Base-by-base conservation (phyloP, 2,888 invertebrate species). In the Drosophila parthenogenetica region DNA sequence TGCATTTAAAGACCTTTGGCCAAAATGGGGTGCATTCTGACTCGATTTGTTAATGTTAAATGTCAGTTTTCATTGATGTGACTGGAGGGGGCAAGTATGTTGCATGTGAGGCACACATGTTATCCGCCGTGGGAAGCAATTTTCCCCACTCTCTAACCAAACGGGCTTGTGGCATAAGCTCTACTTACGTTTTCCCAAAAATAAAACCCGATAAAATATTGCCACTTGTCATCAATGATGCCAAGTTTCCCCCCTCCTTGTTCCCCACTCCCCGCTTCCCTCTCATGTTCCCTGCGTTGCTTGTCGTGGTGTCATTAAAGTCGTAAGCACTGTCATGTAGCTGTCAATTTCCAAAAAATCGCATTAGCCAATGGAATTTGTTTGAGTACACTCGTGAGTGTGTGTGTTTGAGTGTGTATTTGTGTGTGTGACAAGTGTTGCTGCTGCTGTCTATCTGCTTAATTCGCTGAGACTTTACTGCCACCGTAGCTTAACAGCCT, bases 251-350 rank as follows among this genome's bases (percentile, higher is more conserved):
- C 22, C 32, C 37, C n/a, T 55, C 13, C 16, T 25, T 19, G 5
- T 48, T 32, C 46, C 43, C 10, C 11, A 4, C 22, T 35, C 35
- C n/a, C 11, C 11, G 3, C 17, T 13, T 7, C 22, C 35, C 29
- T 29, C 29, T 29, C 5, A 8, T 8, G 29, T 29, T 8, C 29
- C 29, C 29, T 29, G 29, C 3, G 22, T 29, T 29, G 14, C 40
- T 45, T 66, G 54, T 54, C 59, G 57, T 17, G 48, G 78, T 57
- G 77, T 84, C 83, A 83, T 87, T 89, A 85, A 79, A 89, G 71
- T 81, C 83, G 84, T 85, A 89, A 78, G 86, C 73, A 74, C 74
- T 89, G 89, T 89, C 89, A 88, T 83, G 87, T 89, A 53, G 81
- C 88, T 89, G 89, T 89, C 89, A 89, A 87, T 89, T 89, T 73